Evolutionary conservation across 2,797 vertebrate genomes (phyloP).

Genomic region (Fringilla coelebs): DNA sequence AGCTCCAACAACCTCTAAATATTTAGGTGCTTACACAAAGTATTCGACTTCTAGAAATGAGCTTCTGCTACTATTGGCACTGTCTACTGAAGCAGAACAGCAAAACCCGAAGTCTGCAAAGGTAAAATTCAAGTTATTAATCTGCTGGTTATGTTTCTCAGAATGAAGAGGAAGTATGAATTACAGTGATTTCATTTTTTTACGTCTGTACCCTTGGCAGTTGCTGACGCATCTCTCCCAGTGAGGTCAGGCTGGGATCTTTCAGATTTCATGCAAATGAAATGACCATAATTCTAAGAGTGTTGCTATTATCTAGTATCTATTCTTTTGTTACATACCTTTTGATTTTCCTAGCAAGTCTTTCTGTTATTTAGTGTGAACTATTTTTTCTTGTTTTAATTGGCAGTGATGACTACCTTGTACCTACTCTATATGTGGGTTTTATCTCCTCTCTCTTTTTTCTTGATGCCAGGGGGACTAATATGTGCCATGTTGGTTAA

Average conservation of each 20-base stretch:
- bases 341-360: not conserved
- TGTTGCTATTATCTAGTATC: not conserved
- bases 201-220: not conserved
- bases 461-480: not conserved
- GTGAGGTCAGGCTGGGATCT: not conserved
- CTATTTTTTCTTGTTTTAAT: not conserved
- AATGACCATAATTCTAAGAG: not conserved
- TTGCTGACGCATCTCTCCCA: not conserved
- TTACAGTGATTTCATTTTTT: not conserved
- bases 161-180: not conserved
- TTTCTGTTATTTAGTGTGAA: not conserved
- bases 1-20: not conserved
- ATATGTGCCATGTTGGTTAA: not conserved
- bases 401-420: not conserved
- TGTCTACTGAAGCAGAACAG: not conserved
- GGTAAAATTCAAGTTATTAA: slow-evolving; percentile 10
- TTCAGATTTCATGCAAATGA: not conserved
- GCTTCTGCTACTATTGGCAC: not conserved
- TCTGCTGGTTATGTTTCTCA: not conserved
- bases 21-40: not conserved
- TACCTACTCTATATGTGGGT: not conserved
- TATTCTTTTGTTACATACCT: not conserved
- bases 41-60: not conserved
- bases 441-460: not conserved
- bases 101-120: not conserved